Percentiles rank a stretch among this genome's conserved stretches.
Evolutionary conservation across 1,140 invertebrate species (phyloP).

Genomic region (Phymorhynchus buccinoides): DNA sequence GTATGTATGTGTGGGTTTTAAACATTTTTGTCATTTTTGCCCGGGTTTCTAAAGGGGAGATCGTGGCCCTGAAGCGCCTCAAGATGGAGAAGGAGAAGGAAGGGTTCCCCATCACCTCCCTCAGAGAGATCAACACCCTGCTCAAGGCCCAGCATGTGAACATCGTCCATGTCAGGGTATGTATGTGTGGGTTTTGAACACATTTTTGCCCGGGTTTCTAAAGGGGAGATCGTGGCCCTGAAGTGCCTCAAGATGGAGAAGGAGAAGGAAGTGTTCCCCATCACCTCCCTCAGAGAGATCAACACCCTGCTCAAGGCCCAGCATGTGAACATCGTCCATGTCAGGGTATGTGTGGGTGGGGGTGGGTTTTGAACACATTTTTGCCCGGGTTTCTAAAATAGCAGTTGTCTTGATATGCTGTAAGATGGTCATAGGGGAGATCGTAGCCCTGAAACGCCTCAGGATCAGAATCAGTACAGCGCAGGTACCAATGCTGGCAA

Average conservation of each 20-base stretch:
- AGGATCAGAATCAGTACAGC: too few relatives aligned
- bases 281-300: slow-evolving; percentile 97
- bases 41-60: slow-evolving; percentile 89
- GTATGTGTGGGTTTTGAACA: slow-evolving; percentile 44
- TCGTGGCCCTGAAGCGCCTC: slow-evolving; percentile 97
- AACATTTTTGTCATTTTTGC: neutral
- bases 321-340: slow-evolving; percentile 98
- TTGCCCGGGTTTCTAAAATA: too few relatives aligned
- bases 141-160: slow-evolving; percentile 97
- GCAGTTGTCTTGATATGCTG: too few relatives aligned
- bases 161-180: slow-evolving; percentile 92
- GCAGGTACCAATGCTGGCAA: too few relatives aligned
- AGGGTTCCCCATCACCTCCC: slow-evolving; percentile 99
- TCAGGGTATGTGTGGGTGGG: slow-evolving; percentile 79
- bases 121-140: slow-evolving; percentile 98
- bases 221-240: too few relatives aligned
- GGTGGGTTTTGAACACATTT: too few relatives aligned
- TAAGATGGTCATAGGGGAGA: too few relatives aligned
- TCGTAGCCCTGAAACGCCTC: too few relatives aligned
- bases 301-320: slow-evolving; percentile 97
- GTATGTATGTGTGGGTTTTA: slow-evolving; percentile 56
- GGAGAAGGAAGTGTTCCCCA: slow-evolving; percentile 99
- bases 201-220: too few relatives aligned
- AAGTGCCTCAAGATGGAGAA: too few relatives aligned
- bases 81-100: slow-evolving; percentile 99